Conservation (phyloP, 2,888 invertebrate genomes). For the Cepaea hortensis region DNA sequence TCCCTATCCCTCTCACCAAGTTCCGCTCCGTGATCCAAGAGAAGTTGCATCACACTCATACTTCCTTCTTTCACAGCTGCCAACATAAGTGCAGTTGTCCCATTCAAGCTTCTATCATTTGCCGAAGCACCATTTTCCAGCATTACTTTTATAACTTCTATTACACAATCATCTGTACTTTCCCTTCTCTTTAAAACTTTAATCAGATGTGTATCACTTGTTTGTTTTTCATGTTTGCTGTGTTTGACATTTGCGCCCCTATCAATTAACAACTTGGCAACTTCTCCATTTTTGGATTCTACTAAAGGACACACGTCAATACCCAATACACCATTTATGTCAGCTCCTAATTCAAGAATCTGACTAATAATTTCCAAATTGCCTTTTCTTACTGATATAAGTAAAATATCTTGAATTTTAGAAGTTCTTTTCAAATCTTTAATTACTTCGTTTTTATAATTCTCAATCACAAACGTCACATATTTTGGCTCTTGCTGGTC, state of each 20-base stretch:
- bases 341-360: neutral
- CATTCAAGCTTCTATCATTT: neutral
- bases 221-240: too few species aligned
- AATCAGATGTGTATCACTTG: neutral
- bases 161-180: neutral
- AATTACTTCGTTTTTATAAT: neutral
- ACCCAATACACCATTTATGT: neutral
- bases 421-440: neutral
- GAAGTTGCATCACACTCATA: neutral
- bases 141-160: neutral
- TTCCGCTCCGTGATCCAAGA: conserved; percentile 14
- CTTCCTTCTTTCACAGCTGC: neutral
- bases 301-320: neutral
- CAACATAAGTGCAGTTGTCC: neutral
- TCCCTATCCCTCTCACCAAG: neutral
- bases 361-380: too few species aligned
- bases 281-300: neutral
- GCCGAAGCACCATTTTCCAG: neutral
- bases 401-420: neutral
- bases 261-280: neutral
- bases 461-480: neutral
- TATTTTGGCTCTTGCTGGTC: neutral
- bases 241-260: neutral
- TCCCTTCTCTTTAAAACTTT: neutral
- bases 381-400: neutral